phyloP scores from a whole-genome alignment of 2,888 invertebrate genomes.

The Drosophila barbarae region DNA sequence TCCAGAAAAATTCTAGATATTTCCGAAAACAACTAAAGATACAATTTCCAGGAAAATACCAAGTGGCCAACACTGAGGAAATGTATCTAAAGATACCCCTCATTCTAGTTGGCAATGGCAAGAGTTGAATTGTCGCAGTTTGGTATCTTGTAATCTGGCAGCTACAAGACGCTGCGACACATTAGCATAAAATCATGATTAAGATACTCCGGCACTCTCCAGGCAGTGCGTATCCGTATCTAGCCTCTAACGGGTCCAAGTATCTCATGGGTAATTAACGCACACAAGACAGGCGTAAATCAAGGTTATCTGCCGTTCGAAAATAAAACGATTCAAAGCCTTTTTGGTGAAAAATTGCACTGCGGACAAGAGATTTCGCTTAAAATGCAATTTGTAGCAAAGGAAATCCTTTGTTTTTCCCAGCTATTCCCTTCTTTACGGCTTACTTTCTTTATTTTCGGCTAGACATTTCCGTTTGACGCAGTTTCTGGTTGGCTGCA shows the following conservation, averaged over 20 bases:
- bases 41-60: neutral
- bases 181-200: conserved; percentile 76
- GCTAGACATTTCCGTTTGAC: conserved; percentile 44
- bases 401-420: conserved; percentile 7
- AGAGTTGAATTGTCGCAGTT: conserved; percentile 45
- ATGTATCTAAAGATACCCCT: conserved; percentile 8
- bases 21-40: neutral
- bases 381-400: conserved; percentile 61
- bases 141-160: conserved; percentile 61
- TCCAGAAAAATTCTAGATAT: neutral
- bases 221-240: conserved; percentile 37
- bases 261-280: conserved; percentile 62
- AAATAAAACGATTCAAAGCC: conserved; percentile 31
- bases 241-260: conserved; percentile 40
- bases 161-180: conserved; percentile 68
- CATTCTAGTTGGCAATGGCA: conserved; percentile 34
- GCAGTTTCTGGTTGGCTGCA: conserved; percentile 56
- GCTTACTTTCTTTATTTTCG: conserved; percentile 11
- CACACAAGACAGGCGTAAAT: conserved; percentile 59
- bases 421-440: conserved; percentile 3
- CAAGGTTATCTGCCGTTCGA: conserved; percentile 55
- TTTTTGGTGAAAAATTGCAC: conserved; percentile 64
- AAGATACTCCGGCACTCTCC: conserved; percentile 59
- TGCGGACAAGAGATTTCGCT: conserved; percentile 46
- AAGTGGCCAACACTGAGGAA: neutral